These are phyloP conservation scores for Periophthalmus magnuspinnatus DNA, from an alignment of 2,797 vertebrate species.

Conservation along the genomic window DNA sequence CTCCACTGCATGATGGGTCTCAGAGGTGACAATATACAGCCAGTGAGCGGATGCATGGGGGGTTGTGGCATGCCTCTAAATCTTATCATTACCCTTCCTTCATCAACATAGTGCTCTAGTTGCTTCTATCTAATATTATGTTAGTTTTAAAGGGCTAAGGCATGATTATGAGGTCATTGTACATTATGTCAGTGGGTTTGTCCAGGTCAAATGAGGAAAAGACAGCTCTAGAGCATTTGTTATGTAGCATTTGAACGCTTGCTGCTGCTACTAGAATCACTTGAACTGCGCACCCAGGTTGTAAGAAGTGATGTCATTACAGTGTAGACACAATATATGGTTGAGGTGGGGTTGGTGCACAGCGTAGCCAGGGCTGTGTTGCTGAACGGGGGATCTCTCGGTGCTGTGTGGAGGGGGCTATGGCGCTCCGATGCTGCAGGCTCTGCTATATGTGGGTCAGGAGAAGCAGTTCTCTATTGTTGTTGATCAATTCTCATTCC, in stretches of 20 bases:
- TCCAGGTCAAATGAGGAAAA: slow-evolving; percentile 49
- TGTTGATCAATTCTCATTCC: slow-evolving; percentile 17
- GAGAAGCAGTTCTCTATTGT: slow-evolving; percentile 65
- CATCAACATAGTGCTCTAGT: slow-evolving; percentile 40
- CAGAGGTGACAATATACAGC: slow-evolving; percentile 45
- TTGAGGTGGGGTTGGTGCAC: slow-evolving; percentile 68
- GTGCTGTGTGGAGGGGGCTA: slow-evolving; percentile 67
- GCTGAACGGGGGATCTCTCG: slow-evolving; percentile 62
- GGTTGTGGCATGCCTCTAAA: slow-evolving; percentile 42
- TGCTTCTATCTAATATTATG: slow-evolving; percentile 66
- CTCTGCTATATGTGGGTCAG: slow-evolving; percentile 81
- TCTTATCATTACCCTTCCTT: slow-evolving; percentile 58
- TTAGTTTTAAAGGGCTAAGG: slow-evolving; percentile 34
- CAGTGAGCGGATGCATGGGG: slow-evolving; percentile 30
- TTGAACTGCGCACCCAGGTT: slow-evolving; percentile 31
- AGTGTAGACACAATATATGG: slow-evolving; percentile 66
- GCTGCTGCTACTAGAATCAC: slow-evolving; percentile 42
- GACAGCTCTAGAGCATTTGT: slow-evolving; percentile 34
- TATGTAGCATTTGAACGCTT: slow-evolving; percentile 25
- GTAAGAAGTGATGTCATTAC: slow-evolving; percentile 68
- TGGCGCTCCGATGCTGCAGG: slow-evolving; percentile 74
- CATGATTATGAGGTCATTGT: slow-evolving; percentile 19
- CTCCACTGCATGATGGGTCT: slow-evolving; percentile 38
- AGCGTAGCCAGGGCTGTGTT: slow-evolving; percentile 54
- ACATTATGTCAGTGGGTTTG: slow-evolving; percentile 23